Evolutionary conservation across 2,113 vertebrate species (phyloP), one percentile per base, ranked within the genome.

Genomic region (Phaethon lepturus): DNA sequence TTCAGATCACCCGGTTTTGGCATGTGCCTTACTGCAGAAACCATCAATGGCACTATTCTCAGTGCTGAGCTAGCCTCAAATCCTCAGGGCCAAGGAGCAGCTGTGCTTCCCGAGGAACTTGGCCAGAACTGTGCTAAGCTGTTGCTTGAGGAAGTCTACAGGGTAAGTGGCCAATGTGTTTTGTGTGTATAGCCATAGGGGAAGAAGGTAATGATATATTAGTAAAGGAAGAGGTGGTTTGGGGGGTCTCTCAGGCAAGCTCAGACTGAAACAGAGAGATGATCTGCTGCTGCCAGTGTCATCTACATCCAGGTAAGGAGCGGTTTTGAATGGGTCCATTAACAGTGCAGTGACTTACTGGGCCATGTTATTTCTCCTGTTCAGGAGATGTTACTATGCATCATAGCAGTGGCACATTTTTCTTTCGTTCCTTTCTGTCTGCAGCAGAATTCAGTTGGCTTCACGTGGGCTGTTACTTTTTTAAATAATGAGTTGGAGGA

Each of bases 1-100:
- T 77, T 62, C 97, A 99, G 99, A 94, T 99, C 99, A 90, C 99
- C 99, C 2, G 99, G 99, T 60, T 99, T 99, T 90, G 99, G 99
- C 14, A 95, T 99, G 69, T 98, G 98, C 1, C 96, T 99, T 75
- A 98, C 99, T 83, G 99, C 99, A 11, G 99, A 99, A 97, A 99
- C 99, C 1, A 93, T 99, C 74, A 99, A 98, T 6, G 99, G 99
- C 17, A 98, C 96, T 62, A 98, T 99, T 90, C 98, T 99, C 23
- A 98, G 99, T 71, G 99, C 99, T 40, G 99, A 99, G 93, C 96
- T 99, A 91, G 98, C 98, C 13, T 99, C 99, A 66, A 99, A 98
- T 11, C 99, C 99, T 25, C 99, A 99, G 96, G 99, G 99, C 11
- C 98, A 99, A 86, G 99, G 99, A 40, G 67, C 97, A 19, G 93